Evolutionary conservation across 2,113 vertebrate species (phyloP), one percentile per base, ranked within the genome.

Genomic region (Mesembrinibis cayennensis): DNA sequence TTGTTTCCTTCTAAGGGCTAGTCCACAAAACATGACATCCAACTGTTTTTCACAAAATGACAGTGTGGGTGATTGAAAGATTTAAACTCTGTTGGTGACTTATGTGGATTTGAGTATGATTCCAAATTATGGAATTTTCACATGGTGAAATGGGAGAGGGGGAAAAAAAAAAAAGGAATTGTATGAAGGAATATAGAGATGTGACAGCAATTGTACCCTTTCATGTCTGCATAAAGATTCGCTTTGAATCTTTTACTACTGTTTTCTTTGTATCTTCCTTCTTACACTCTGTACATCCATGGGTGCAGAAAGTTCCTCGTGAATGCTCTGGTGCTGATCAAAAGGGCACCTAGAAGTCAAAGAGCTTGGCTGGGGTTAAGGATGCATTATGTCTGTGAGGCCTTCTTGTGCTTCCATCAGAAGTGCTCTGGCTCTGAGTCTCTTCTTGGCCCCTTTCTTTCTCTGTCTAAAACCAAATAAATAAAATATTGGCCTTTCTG

Each of bases 1-100:
- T 81, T 95, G 49, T 91, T 95, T 94, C 73, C 69, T 95, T 96
- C 65, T 94, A 69, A 91, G 73, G 89, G 16, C 52, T 93, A 34
- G 66, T 89, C 58, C n/a, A 67, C 69, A 71, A 89, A 96, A 71
- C 66, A 52, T 72, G 69, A 56, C 69, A 87, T 91, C 29, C 44
- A 82, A 17, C 38, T 40, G 22, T 71, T 96, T 74, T 89, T 89
- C 74, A 59, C 13, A 30, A 67, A 71, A 65, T 84, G 52, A 17
- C 45, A 74, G 17, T 67, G 44, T 87, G 59, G 23, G 25, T 93
- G 59, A 59, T 85, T 55, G 78, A 79, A 82, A 82, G 40, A 38
- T 74, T 90, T 91, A 62, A 71, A 55, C 27, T 76, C 30, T 70
- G 5, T 73, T 91, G 38, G 44, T 71, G 38, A 44, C 34, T 82